These are phyloP conservation scores for Hymenopus coronatus DNA, from an alignment of 2,888 invertebrate species.

Conservation along the genomic window DNA sequence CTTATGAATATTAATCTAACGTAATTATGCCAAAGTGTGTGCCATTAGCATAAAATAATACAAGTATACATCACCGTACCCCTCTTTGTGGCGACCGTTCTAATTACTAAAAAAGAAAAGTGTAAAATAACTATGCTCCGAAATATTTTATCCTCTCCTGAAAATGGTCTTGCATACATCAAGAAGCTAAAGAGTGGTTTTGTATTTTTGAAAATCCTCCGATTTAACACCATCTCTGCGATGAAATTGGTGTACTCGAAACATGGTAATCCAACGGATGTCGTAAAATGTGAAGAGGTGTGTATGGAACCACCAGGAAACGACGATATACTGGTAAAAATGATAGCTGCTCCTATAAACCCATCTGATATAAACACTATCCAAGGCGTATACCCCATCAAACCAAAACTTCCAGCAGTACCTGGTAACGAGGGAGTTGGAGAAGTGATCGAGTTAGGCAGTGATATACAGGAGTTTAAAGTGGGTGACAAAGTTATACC, in stretches of 20 bases:
- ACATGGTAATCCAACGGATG: slow-evolving; percentile 80
- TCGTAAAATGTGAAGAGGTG: slow-evolving; percentile 63
- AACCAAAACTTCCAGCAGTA: slow-evolving; percentile 79
- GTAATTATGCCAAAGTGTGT: too few relatives aligned
- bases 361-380: slow-evolving; percentile 98
- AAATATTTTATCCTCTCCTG: background rate
- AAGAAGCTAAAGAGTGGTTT: background rate
- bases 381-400: slow-evolving; percentile 81
- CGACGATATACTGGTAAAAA: slow-evolving; percentile 69
- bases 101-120: too few relatives aligned
- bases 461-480: slow-evolving; percentile 51
- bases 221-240: background rate
- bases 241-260: slow-evolving; percentile 60
- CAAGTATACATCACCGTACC: too few relatives aligned
- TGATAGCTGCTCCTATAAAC: slow-evolving; percentile 90
- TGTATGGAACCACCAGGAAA: slow-evolving; percentile 50
- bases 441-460: slow-evolving; percentile 70
- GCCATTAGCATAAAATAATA: too few relatives aligned
- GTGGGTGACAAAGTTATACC: slow-evolving; percentile 85
- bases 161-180: background rate
- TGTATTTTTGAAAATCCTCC: background rate
- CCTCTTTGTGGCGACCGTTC: too few relatives aligned
- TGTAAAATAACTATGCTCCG: too few relatives aligned
- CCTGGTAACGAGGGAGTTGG: slow-evolving; percentile 97
- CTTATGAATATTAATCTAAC: too few relatives aligned